Evolutionary conservation across 1,140 invertebrate species (phyloP).

Genomic region (Campoletis sonorensis): DNA sequence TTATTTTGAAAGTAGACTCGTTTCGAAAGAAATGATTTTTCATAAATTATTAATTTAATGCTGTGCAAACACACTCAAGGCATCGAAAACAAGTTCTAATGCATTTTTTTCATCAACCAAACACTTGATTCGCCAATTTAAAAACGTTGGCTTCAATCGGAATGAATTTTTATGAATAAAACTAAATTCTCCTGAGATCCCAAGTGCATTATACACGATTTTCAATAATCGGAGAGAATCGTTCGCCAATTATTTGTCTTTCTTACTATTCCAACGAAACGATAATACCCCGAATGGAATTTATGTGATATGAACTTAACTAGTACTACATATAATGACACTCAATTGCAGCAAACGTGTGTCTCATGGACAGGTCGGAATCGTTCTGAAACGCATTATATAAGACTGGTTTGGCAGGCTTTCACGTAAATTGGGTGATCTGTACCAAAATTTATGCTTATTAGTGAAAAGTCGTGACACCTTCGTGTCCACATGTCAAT

Average conservation of each 20-base stretch:
- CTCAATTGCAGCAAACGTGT: neutral
- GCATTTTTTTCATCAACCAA: neutral
- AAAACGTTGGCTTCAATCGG: neutral
- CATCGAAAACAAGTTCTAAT: too few species aligned
- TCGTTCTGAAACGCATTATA: neutral
- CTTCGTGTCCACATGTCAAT: too few species aligned
- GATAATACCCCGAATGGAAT: neutral
- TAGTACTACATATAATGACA: neutral
- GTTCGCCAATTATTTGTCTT: neutral
- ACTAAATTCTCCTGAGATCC: neutral
- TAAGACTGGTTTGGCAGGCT: conserved; percentile 1
- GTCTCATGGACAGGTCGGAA: neutral
- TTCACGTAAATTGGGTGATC: conserved; percentile 8
- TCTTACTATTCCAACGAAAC: neutral
- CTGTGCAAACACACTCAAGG: too few species aligned
- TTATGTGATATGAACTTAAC: neutral
- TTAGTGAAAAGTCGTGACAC: neutral
- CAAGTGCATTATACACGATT: neutral
- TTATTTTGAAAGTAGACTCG: too few species aligned
- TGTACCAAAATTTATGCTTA: neutral
- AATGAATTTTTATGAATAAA: neutral
- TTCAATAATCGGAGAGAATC: neutral
- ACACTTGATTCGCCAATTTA: neutral
- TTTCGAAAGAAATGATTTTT: too few species aligned
- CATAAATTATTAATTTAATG: too few species aligned